Evolutionary conservation across 1,140 invertebrate species (phyloP).

Genomic region (Branchinecta lindahli): DNA sequence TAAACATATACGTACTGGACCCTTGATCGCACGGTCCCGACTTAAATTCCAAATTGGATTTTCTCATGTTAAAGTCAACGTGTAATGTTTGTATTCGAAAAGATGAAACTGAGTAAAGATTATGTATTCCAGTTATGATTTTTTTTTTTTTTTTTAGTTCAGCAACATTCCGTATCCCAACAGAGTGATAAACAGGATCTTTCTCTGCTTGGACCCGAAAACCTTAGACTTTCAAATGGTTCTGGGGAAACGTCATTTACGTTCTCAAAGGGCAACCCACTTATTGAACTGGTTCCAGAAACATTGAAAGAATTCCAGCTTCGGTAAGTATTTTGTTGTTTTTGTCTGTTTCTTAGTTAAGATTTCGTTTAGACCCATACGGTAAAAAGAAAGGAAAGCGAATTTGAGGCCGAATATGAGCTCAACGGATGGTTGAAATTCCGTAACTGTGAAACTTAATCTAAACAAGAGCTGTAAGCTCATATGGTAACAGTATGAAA

Average conservation of each 20-base stretch:
- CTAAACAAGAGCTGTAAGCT: no score
- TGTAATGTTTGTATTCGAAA: no score
- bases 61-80: no score
- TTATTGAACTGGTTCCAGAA: constrained; percentile 16
- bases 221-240: constrained; percentile 15
- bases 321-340: constrained; percentile 3
- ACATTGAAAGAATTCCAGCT: constrained; percentile 17
- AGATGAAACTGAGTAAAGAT: no score
- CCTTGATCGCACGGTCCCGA: no score
- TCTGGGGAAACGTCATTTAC: constrained; percentile 18
- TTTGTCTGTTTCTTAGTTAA: background rate
- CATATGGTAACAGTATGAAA: no score
- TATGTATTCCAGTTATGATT: background rate
- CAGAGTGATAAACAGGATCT: background rate
- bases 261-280: constrained; percentile 18
- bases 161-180: background rate
- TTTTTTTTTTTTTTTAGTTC: background rate
- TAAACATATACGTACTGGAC: no score
- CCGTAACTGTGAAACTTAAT: no score
- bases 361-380: background rate
- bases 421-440: background rate
- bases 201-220: background rate
- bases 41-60: no score
- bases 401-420: background rate
- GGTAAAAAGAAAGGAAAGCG: background rate